phyloP scores from a whole-genome alignment of 2,888 invertebrate genomes.

The Cryptocephalus moraei region DNA sequence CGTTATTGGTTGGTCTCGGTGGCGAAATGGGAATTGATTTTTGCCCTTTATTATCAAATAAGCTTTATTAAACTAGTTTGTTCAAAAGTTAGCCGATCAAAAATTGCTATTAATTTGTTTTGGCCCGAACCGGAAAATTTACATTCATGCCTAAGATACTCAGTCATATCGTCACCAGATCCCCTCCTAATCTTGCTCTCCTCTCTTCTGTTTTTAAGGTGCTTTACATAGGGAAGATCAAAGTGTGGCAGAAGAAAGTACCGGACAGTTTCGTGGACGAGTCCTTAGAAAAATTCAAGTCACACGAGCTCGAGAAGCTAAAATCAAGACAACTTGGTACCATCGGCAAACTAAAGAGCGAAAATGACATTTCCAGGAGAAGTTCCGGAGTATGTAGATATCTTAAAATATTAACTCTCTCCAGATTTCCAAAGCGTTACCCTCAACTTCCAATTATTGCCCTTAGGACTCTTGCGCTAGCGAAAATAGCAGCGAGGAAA shows the following conservation, averaged over 20 bases:
- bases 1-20: too few relatives aligned
- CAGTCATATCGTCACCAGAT: too few relatives aligned
- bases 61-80: too few relatives aligned
- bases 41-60: too few relatives aligned
- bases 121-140: too few relatives aligned
- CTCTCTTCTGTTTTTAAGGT: conserved; percentile 46
- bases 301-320: conserved; percentile 63
- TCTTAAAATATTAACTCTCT: too few relatives aligned
- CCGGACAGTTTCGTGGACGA: conserved; percentile 86
- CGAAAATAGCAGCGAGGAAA: conserved; percentile 17
- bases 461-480: conserved; percentile 21
- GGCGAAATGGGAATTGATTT: too few relatives aligned
- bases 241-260: conserved; percentile 77
- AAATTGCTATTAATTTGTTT: too few relatives aligned
- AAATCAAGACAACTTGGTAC: conserved; percentile 24
- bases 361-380: conserved; percentile 23
- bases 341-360: conserved; percentile 28
- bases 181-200: background rate
- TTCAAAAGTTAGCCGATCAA: too few relatives aligned
- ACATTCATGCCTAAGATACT: too few relatives aligned
- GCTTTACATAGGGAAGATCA: conserved; percentile 83
- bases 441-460: too few relatives aligned
- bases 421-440: too few relatives aligned
- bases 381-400: conserved; percentile 34
- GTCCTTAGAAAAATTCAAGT: conserved; percentile 72